Percentiles rank a stretch among this genome's conserved stretches.
Evolutionary conservation across 2,797 vertebrate genomes (phyloP).

Genomic region (Enteromius radiatus): DNA sequence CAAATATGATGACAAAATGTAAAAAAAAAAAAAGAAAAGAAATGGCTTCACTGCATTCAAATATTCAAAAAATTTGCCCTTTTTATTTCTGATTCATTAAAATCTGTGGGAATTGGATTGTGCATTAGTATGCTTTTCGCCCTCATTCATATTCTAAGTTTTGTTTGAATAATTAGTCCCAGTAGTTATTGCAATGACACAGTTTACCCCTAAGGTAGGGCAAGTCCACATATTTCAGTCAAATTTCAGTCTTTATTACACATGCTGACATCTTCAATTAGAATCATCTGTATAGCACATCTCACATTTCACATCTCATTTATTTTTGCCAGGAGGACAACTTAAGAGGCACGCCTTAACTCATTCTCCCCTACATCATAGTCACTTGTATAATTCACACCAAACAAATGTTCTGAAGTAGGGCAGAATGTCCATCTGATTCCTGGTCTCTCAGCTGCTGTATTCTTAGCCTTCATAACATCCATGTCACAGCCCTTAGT

Average conservation of each 20-base stretch:
- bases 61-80: background rate
- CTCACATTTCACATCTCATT: conserved; percentile 2
- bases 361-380: conserved; percentile 31
- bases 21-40: background rate
- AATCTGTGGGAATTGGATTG: background rate
- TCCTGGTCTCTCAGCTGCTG: conserved; percentile 1
- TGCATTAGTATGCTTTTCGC: background rate
- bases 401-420: conserved; percentile 39
- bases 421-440: background rate
- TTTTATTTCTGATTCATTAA: background rate
- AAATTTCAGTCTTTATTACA: background rate
- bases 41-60: background rate
- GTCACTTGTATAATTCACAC: conserved; percentile 52
- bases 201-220: background rate
- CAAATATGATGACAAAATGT: background rate
- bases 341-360: background rate
- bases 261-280: conserved; percentile 11
- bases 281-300: background rate
- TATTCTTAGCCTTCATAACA: background rate
- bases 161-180: background rate
- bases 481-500: background rate
- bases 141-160: background rate
- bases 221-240: background rate
- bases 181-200: background rate
- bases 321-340: background rate